phyloP scores from a whole-genome alignment of 2,888 invertebrate species.

The Drosophila mimica region DNA sequence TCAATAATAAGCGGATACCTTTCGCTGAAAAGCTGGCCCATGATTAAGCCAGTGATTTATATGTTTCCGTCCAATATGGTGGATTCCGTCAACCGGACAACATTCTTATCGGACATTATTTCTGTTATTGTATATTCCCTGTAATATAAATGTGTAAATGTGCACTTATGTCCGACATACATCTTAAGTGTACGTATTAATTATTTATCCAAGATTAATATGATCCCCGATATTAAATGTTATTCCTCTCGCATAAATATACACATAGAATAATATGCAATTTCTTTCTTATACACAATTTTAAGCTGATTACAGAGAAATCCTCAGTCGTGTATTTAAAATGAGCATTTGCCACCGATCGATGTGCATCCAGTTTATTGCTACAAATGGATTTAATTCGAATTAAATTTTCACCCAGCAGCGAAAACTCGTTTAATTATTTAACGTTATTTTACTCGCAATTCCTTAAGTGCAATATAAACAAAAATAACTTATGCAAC shows the following conservation, averaged over 20 bases:
- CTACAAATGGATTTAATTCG: constrained; percentile 57
- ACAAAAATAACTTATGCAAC: constrained; percentile 31
- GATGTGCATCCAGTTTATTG: constrained; percentile 45
- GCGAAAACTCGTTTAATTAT: constrained; percentile 15
- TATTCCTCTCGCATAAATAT: background rate
- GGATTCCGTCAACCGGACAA: background rate
- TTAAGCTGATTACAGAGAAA: background rate
- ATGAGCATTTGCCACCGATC: constrained; percentile 7
- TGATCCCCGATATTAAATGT: background rate
- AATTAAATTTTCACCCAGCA: constrained; percentile 43
- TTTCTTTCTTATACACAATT: background rate
- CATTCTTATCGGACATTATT: background rate
- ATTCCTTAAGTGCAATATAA: constrained; percentile 45
- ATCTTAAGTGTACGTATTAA: background rate
- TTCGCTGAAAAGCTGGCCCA: constrained; percentile 1
- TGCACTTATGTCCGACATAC: background rate
- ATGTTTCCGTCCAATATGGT: constrained; percentile 7
- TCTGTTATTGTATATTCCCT: background rate
- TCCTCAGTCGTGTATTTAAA: background rate
- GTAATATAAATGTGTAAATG: background rate
- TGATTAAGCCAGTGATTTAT: constrained; percentile 45
- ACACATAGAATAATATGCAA: background rate
- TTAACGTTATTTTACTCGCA: constrained; percentile 32
- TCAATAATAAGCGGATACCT: constrained; percentile 29
- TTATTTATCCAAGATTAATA: background rate